Evolutionary conservation across 1,140 invertebrate species (phyloP), one percentile per base, ranked within the genome.

Genomic region (Zaprionus kolodkinae): DNA sequence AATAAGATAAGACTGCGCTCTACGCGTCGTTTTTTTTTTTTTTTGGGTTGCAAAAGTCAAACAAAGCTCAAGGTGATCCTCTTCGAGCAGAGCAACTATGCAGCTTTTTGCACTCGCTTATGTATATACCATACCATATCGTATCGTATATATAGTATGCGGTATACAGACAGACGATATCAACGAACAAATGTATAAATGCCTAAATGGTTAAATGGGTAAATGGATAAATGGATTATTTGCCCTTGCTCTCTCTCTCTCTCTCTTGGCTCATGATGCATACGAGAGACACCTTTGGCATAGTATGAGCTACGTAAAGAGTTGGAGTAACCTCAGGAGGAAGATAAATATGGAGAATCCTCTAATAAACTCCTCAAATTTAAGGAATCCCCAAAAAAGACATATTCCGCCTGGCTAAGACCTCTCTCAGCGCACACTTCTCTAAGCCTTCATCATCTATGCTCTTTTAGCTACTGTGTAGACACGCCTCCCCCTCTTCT

Each of bases 61-160:
- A 72, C 70, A 76, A 72, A 72, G 50, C 74, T 66, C 74, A 76
- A 76, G 74, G 74, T 76, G 74, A 76, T 54, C 74, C 62, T 76
- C 69, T 76, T 67, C 15, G 12, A 60, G 55, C 61, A 59, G 55
- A 59, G 55, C 68, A 59, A 70, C 67, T 64, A 64, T 48, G 52
- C 61, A 64, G 43, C 55, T 75, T 59, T 71, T 65, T 57, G 6
- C 52, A 15, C 52, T 57, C 59, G 48, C 59, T 48, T 61, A 21
- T 21, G 21, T 21, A 21, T 21, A 21, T 21, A 21, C 17, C 6
- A 30, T 30, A 30, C 1, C 11, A 1, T 15, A 12, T 33, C 11
- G 33, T 50, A 62, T 25, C 10, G 10, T 17, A 33, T 43, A 64
- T 38, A 35, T 17, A 2, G 3, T 25, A 43, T 15, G 52, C 12